These are phyloP conservation scores for Protonibea diacanthus DNA, from an alignment of 2,797 vertebrate genomes.

Conservation along the genomic window DNA sequence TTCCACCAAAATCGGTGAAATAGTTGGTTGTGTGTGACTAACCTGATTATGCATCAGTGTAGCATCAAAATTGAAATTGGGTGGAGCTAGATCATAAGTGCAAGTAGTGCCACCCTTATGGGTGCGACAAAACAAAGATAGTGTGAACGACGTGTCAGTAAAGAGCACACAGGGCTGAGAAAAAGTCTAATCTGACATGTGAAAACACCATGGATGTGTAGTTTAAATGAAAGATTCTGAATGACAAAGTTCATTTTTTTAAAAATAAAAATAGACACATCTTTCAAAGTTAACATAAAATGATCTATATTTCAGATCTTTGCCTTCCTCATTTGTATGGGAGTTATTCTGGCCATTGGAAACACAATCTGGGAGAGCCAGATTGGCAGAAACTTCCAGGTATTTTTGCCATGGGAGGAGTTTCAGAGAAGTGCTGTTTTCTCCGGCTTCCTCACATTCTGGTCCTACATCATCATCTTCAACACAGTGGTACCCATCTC, in stretches of 20 bases:
- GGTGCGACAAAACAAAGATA: no score
- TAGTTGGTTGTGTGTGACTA: no score
- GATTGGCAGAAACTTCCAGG: conserved; percentile 89
- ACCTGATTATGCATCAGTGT: no score
- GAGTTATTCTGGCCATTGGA: conserved; percentile 91
- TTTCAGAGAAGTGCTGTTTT: conserved; percentile 82
- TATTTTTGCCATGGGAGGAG: conserved; percentile 89
- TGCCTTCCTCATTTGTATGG: conserved; percentile 93
- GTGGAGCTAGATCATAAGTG: no score
- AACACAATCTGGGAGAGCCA: conserved; percentile 92
- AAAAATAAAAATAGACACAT: neutral
- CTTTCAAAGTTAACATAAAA: neutral
- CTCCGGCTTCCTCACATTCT: conserved; percentile 95
- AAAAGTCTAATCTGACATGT: neutral
- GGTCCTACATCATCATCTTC: conserved; percentile 96
- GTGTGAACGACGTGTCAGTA: no score
- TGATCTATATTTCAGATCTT: conserved; percentile 88
- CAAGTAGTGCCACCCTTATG: no score
- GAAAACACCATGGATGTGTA: neutral
- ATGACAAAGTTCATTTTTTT: neutral
- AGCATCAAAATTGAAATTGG: no score
- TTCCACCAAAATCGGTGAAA: no score
- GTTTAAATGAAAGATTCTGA: neutral
- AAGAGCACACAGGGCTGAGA: neutral
- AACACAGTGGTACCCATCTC: conserved; percentile 97